A percentile compares a stretch with the other conserved stretches of the same genome.
phyloP scores from a whole-genome alignment of 1,140 invertebrate species.

The Orchesella cincta region DNA sequence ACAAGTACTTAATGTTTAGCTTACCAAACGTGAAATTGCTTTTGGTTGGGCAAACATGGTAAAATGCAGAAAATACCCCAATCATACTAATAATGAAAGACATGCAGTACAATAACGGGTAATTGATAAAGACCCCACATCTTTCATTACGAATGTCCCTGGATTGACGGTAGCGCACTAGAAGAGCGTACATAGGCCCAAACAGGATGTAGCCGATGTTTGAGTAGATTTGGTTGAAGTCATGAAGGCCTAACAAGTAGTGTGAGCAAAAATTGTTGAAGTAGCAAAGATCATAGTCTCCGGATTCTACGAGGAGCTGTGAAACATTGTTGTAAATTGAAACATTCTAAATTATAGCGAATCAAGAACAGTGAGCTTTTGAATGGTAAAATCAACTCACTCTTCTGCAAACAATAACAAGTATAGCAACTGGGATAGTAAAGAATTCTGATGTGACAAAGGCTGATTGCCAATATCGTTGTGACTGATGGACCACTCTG shows the following conservation, averaged over 20 bases:
- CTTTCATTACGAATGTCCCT: constrained; percentile 28
- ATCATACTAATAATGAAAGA: constrained; percentile 35
- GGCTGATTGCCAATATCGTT: constrained; percentile 43
- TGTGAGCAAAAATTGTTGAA: constrained; percentile 90
- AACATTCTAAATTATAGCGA: too few species aligned
- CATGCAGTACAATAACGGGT: constrained; percentile 19
- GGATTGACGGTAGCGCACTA: constrained; percentile 52
- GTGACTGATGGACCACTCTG: constrained; percentile 27
- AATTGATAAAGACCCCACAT: not conserved
- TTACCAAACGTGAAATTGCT: constrained; percentile 66
- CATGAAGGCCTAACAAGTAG: constrained; percentile 71
- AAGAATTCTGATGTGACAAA: constrained; percentile 44
- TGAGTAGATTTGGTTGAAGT: constrained; percentile 85
- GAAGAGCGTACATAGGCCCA: constrained; percentile 65
- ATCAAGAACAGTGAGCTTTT: too few species aligned
- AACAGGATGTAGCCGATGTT: constrained; percentile 84
- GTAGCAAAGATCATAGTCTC: constrained; percentile 87
- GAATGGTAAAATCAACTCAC: too few species aligned
- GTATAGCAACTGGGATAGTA: constrained; percentile 46
- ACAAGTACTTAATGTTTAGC: constrained; percentile 36
- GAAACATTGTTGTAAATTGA: too few species aligned
- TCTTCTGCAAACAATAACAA: constrained; percentile 46
- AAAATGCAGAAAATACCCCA: constrained; percentile 54
- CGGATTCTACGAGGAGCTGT: constrained; percentile 75
- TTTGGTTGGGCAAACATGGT: constrained; percentile 63